A percentile compares a stretch with the other conserved stretches of the same genome.
phyloP scores from a whole-genome alignment of 2,113 vertebrate species.

The Ptyas mucosa region DNA sequence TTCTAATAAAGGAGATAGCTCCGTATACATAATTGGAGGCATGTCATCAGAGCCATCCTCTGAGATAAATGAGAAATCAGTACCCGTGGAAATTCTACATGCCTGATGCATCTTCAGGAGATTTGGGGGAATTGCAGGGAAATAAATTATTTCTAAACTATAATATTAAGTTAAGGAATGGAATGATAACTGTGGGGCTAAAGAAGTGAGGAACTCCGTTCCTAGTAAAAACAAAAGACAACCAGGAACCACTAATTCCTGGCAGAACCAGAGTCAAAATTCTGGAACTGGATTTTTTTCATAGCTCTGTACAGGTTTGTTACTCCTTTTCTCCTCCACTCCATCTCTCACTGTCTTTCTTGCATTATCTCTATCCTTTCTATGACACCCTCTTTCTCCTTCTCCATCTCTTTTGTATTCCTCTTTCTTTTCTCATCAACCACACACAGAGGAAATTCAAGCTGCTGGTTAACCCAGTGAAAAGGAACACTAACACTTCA shows the following conservation, averaged over 20 bases:
- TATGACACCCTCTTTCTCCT: not conserved
- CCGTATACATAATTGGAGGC: not conserved
- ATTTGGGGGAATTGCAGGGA: not conserved
- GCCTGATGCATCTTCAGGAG: not conserved
- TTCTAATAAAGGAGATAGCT: not conserved
- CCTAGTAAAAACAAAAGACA: too few species aligned
- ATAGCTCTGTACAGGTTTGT: not conserved
- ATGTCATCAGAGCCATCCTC: not conserved
- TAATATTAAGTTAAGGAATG: not conserved
- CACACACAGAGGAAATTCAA: conserved; percentile 31
- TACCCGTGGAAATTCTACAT: not conserved
- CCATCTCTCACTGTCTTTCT: not conserved
- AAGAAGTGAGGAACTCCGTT: too few species aligned
- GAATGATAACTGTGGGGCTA: not conserved
- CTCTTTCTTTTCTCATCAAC: not conserved
- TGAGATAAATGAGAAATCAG: not conserved
- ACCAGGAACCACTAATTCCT: not conserved
- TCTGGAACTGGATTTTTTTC: not conserved
- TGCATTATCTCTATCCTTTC: not conserved
- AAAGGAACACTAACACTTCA: not conserved
- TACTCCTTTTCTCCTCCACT: not conserved
- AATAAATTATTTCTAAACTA: not conserved
- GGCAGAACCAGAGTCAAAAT: not conserved
- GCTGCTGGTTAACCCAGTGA: not conserved
- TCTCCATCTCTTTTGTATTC: not conserved